phyloP scores from a whole-genome alignment of 2,797 vertebrate genomes.

The Oreochromis mossambicus region DNA sequence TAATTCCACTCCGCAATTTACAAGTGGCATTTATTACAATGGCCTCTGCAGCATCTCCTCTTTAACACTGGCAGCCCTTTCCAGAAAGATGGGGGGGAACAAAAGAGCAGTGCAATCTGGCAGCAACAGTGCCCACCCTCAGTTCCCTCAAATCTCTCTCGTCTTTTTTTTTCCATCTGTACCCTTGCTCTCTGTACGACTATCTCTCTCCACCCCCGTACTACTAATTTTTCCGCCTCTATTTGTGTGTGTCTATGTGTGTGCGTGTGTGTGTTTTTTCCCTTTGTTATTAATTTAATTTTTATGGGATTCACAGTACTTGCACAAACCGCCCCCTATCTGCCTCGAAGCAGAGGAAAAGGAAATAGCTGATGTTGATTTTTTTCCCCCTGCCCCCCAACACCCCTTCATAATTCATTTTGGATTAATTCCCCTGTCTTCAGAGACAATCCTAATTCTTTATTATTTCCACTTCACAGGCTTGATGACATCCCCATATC shows the following conservation, averaged over 20 bases:
- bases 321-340: conserved; percentile 64
- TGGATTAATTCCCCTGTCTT: conserved; percentile 79
- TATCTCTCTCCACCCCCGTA: conserved; percentile 53
- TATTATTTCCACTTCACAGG: conserved; percentile 79
- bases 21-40: conserved; percentile 77
- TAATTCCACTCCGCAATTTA: conserved; percentile 74
- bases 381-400: conserved; percentile 8
- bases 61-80: conserved; percentile 67
- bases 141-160: conserved; percentile 52
- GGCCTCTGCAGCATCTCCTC: conserved; percentile 63
- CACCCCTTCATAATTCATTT: conserved; percentile 70
- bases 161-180: conserved; percentile 45
- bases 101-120: conserved; percentile 72
- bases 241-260: conserved; percentile 29
- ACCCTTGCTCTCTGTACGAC: conserved; percentile 47
- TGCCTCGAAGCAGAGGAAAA: conserved; percentile 68
- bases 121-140: conserved; percentile 69
- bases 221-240: conserved; percentile 51
- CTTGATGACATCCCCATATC: conserved; percentile 75
- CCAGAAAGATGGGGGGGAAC: conserved; percentile 58
- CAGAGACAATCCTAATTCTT: conserved; percentile 78
- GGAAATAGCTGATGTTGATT: conserved; percentile 73
- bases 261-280: conserved; percentile 13
- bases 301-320: conserved; percentile 64
- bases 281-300: conserved; percentile 70